Evolutionary conservation across 2,797 vertebrate genomes (phyloP).

Genomic region (Notoglanidium macrostoma): DNA sequence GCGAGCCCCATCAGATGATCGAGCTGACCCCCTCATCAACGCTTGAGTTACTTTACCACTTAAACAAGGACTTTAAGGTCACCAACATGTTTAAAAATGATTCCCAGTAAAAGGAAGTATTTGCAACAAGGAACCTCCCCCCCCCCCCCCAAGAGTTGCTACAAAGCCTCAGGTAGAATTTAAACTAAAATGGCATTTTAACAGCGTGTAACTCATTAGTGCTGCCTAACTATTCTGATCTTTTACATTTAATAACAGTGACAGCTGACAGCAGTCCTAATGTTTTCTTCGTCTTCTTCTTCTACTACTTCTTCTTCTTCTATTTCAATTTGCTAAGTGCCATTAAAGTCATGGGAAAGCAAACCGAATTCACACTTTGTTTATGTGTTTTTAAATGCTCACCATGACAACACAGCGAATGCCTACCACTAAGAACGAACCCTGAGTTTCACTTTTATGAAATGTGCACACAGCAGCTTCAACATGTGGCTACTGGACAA

Average conservation of each 20-base stretch:
- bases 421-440: slow-evolving; percentile 52
- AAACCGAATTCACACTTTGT: slow-evolving; percentile 54
- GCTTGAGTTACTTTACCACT: not conserved
- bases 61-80: not conserved
- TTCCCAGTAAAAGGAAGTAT: not conserved
- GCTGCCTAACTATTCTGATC: not conserved
- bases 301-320: slow-evolving; percentile 10
- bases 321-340: slow-evolving; percentile 25
- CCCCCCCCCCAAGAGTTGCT: not conserved
- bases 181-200: not conserved
- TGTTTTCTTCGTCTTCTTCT: not conserved
- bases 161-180: not conserved
- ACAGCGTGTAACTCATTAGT: not conserved
- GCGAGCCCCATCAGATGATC: not conserved
- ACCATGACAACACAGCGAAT: slow-evolving; percentile 60
- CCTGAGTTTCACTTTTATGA: slow-evolving; percentile 44
- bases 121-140: not conserved
- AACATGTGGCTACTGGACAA: slow-evolving; percentile 7
- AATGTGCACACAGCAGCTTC: slow-evolving; percentile 34
- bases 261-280: slow-evolving; percentile 1
- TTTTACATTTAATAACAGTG: slow-evolving; percentile 18
- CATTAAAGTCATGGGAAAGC: slow-evolving; percentile 61
- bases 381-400: slow-evolving; percentile 61
- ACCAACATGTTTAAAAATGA: not conserved
- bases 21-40: not conserved